phyloP scores from a whole-genome alignment of 2,888 invertebrate genomes.

The Reticulitermes lucifugus region DNA sequence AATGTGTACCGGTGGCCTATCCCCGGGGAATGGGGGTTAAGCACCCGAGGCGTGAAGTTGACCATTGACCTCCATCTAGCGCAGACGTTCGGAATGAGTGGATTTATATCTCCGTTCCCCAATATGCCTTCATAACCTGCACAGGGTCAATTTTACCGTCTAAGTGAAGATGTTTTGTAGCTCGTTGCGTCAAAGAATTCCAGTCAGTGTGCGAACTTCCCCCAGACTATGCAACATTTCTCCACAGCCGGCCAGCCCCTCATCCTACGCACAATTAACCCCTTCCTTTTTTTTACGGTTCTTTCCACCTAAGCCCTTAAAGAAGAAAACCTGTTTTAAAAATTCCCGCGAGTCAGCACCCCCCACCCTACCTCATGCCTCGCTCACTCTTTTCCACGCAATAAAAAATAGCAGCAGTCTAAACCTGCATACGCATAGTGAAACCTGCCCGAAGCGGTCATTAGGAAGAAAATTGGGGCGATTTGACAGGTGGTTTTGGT shows the following conservation, averaged over 20 bases:
- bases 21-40: too few relatives aligned
- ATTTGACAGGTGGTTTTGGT: constrained; percentile 37
- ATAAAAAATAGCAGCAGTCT: constrained; percentile 31
- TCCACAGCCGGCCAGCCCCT: constrained; percentile 7
- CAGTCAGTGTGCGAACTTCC: constrained; percentile 22
- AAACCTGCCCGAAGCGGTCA: constrained; percentile 23
- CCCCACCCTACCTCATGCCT: background rate
- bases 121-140: too few relatives aligned
- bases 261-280: constrained; percentile 43
- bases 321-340: constrained; percentile 32
- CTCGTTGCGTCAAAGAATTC: background rate
- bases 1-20: too few relatives aligned
- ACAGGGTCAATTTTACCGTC: too few relatives aligned
- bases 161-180: too few relatives aligned
- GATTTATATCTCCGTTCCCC: too few relatives aligned
- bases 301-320: constrained; percentile 33
- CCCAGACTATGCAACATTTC: constrained; percentile 33
- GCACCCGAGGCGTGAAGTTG: too few relatives aligned
- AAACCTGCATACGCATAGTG: constrained; percentile 1
- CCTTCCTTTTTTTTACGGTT: constrained; percentile 21
- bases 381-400: background rate
- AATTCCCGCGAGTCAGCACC: constrained; percentile 40
- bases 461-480: constrained; percentile 10
- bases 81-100: too few relatives aligned
- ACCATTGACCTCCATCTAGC: too few relatives aligned